Conservation (phyloP, 2,888 invertebrate genomes). For the Drosophila setosimentum region DNA sequence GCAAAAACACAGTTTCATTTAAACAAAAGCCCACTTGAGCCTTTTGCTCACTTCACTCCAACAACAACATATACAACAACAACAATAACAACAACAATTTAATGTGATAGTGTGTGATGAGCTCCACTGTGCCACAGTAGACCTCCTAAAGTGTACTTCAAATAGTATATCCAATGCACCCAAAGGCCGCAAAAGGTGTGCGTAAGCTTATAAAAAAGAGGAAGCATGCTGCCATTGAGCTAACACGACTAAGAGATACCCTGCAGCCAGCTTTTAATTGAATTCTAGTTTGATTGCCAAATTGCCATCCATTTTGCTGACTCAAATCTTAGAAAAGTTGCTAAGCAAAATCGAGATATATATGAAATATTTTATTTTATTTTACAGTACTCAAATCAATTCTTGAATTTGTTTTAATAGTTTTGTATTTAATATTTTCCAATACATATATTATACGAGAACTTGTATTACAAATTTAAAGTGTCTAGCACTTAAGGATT, state of each 20-base stretch:
- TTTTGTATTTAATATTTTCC: too few species aligned
- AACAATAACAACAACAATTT: slow-evolving; percentile 50
- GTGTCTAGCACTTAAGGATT: neutral
- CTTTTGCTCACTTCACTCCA: slow-evolving; percentile 58
- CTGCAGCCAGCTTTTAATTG: neutral
- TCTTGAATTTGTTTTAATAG: too few species aligned
- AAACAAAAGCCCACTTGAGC: slow-evolving; percentile 77
- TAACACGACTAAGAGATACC: neutral
- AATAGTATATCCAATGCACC: slow-evolving; percentile 5
- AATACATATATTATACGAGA: too few species aligned
- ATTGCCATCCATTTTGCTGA: neutral
- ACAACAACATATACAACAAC: slow-evolving; percentile 29
- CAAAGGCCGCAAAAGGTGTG: slow-evolving; percentile 6
- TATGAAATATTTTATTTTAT: too few species aligned
- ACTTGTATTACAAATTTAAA: neutral
- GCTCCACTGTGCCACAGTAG: slow-evolving; percentile 16
- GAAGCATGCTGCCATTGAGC: neutral
- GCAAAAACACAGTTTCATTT: slow-evolving; percentile 71
- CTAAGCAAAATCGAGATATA: too few species aligned
- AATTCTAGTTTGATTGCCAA: neutral
- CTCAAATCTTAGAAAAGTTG: neutral
- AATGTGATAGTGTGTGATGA: slow-evolving; percentile 37
- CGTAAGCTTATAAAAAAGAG: neutral
- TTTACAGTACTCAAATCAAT: too few species aligned
- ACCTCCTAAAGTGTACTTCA: slow-evolving; percentile 7